A percentile compares a stretch with the other conserved stretches of the same genome.
phyloP scores from a whole-genome alignment of 2,888 invertebrate species.

The Parthenolecanium corni region DNA sequence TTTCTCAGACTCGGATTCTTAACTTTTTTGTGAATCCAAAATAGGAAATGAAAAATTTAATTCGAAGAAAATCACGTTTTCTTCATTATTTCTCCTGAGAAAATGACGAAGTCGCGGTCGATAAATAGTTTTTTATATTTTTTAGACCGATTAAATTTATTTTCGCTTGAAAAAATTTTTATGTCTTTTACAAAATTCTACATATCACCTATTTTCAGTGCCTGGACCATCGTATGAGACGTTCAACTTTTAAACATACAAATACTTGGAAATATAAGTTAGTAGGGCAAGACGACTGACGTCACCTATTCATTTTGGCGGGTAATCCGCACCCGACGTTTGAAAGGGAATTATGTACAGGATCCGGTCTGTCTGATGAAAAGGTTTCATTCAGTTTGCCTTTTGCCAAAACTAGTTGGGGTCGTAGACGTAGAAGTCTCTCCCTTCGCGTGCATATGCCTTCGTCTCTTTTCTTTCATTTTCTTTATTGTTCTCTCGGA shows the following conservation, averaged over 20 bases:
- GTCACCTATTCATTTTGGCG: conserved; percentile 7
- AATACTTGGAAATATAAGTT: conserved; percentile 12
- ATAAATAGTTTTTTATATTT: too few species aligned
- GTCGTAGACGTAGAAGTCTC: conserved; percentile 23
- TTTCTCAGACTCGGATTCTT: too few species aligned
- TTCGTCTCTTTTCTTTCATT: background rate
- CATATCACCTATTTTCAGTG: background rate
- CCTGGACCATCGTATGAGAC: background rate
- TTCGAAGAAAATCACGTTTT: too few species aligned
- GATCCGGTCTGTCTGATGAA: background rate
- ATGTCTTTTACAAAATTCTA: background rate
- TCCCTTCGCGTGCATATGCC: background rate
- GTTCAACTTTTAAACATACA: background rate
- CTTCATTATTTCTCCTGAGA: too few species aligned
- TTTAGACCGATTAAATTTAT: too few species aligned
- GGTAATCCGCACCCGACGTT: background rate
- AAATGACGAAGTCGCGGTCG: too few species aligned
- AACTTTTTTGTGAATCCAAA: too few species aligned
- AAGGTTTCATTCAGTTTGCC: conserved; percentile 18
- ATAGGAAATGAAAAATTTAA: too few species aligned
- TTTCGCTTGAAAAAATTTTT: background rate
- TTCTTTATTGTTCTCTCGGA: background rate
- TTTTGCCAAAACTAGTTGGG: conserved; percentile 23
- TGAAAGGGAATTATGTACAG: background rate
- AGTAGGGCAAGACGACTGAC: conserved; percentile 21